These are phyloP conservation scores for Aulostomus chinensis DNA, from an alignment of 2,797 vertebrate genomes.

Conservation along the genomic window DNA sequence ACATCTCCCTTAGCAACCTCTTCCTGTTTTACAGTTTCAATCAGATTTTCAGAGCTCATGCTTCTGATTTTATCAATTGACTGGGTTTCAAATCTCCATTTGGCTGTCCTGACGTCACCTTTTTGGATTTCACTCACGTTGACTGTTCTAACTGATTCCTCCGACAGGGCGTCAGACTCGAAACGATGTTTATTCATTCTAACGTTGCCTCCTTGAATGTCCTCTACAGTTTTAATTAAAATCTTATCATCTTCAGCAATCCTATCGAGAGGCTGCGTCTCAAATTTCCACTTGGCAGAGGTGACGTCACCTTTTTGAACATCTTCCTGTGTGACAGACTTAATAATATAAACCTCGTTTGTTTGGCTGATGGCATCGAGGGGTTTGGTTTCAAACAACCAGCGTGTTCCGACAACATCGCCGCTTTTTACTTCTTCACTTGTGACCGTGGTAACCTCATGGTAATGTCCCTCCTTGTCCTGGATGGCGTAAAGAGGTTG, in stretches of 20 bases:
- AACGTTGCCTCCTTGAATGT: slow-evolving; percentile 88
- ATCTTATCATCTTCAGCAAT: slow-evolving; percentile 82
- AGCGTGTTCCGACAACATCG: slow-evolving; percentile 89
- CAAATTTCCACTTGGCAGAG: slow-evolving; percentile 91
- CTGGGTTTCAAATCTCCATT: slow-evolving; percentile 93
- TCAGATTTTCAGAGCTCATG: slow-evolving; percentile 83
- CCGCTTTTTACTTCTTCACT: slow-evolving; percentile 90
- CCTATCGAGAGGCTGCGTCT: slow-evolving; percentile 90
- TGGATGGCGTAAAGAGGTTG: slow-evolving; percentile 92
- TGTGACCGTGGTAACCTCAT: slow-evolving; percentile 93
- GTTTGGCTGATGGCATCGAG: slow-evolving; percentile 88
- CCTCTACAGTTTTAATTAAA: slow-evolving; percentile 79
- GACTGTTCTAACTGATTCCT: slow-evolving; percentile 83
- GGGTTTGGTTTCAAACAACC: slow-evolving; percentile 97
- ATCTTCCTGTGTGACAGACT: slow-evolving; percentile 91
- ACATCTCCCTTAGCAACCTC: slow-evolving; percentile 89
- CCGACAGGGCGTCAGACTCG: slow-evolving; percentile 79
- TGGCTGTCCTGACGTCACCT: slow-evolving; percentile 89
- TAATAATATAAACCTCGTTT: slow-evolving; percentile 89
- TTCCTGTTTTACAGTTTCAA: slow-evolving; percentile 86
- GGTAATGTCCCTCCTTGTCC: slow-evolving; percentile 90
- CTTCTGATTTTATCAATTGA: slow-evolving; percentile 88
- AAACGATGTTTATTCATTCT: slow-evolving; percentile 84
- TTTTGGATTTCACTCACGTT: slow-evolving; percentile 91
- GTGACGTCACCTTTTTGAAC: slow-evolving; percentile 89